Base-by-base conservation (phyloP, 2,888 invertebrate genomes). In the Zhengitettix transpicula region DNA sequence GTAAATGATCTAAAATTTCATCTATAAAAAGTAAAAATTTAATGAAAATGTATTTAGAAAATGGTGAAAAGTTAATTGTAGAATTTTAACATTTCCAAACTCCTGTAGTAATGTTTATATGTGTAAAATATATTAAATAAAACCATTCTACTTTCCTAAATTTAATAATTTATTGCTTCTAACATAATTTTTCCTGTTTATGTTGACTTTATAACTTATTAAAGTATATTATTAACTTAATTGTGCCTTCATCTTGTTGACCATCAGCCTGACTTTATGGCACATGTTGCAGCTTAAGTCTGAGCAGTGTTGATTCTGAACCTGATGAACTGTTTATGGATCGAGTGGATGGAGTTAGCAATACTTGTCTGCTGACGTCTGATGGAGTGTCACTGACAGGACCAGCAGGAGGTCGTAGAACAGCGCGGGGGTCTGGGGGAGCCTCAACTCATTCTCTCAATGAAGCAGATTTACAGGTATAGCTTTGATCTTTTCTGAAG, bases 261-360 rank as follows among this genome's bases (percentile, higher is more conserved):
- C 28, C 28, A 28, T 28, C 28, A 28, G 7, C 28, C 28, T 28
- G 2, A 28, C 7, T 28, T n/a, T n/a, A n/a, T n/a, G n/a, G n/a
- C n/a, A n/a, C n/a, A n/a, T 28, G 28, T 67, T 73, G 69, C 66
- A 84, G 84, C 71, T 81, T 85, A 69, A 86, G 86, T 69, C 73
- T 87, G 64, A 85, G 85, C 71, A 85, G 85, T 70, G 82, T 92
- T 79, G 92, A 92, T 72, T 91, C 91, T 41, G 91, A 92, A 70
- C 85, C 87, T 63, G 91, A 91, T 69, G 83, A 83, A 69, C 69
- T 70, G 40, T 71, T 81, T 77, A 65, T 66, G 57, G 68, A 68
- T 61, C 67, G 68, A n/a, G 61, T 75, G 71, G 66, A 71, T 72
- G 66, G 72, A 71, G 67, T 75, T 72, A 67, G 81, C 58, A 75